Conservation (phyloP, 2,113 vertebrate species). For the Crocuta crocuta region DNA sequence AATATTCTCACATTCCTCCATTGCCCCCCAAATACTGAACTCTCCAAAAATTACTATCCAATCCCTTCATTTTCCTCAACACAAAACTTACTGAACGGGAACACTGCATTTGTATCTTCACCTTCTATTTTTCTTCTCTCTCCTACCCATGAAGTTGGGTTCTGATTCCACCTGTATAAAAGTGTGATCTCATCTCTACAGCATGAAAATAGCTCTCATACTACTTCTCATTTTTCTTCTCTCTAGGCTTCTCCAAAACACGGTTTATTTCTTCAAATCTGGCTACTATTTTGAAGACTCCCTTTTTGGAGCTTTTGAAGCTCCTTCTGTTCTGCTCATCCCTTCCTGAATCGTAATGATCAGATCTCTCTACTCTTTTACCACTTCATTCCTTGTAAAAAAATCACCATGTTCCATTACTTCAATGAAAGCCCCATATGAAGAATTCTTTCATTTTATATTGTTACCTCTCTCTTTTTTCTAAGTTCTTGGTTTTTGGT, state of each 20-base stretch:
- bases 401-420: not conserved
- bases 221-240: not conserved
- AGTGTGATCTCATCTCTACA: not conserved
- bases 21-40: not conserved
- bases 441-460: not conserved
- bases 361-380: not conserved
- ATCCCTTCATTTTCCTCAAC: not conserved
- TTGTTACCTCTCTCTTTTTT: not conserved
- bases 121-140: not conserved
- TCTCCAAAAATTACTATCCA: not conserved
- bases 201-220: no score
- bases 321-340: not conserved
- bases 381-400: not conserved
- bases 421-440: not conserved
- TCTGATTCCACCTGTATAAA: not conserved
- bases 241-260: not conserved
- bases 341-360: not conserved
- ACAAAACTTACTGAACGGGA: not conserved
- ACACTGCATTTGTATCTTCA: not conserved
- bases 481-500: not conserved
- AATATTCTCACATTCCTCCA: not conserved
- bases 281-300: not conserved
- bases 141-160: not conserved
- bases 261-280: not conserved
- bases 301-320: no score